Percentiles rank a stretch among this genome's conserved stretches.
Evolutionary conservation across 2,113 vertebrate genomes (phyloP).

Genomic region (Neodon shergylaensis): DNA sequence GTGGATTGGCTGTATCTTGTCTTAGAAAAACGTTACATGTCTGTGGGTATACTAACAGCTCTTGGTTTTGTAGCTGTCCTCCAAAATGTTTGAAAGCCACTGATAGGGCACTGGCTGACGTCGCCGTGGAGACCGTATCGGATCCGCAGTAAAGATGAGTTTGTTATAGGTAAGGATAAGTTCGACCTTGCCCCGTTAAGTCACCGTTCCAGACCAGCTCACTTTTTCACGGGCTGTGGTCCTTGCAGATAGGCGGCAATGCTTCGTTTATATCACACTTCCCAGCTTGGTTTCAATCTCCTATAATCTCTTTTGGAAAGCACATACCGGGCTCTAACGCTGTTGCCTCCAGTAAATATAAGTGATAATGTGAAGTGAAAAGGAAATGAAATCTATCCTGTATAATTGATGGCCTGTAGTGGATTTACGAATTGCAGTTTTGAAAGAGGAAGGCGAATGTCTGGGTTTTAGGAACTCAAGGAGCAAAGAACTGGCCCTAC

Average conservation of each 20-base stretch:
- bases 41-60: not conserved
- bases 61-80: not conserved
- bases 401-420: slow-evolving; percentile 19
- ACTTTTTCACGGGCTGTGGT: not conserved
- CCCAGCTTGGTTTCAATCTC: not conserved
- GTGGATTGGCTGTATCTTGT: not conserved
- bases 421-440: slow-evolving; percentile 24
- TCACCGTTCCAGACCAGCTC: not conserved
- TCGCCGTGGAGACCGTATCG: not conserved
- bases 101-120: not conserved
- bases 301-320: not conserved
- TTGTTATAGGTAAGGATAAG: not conserved
- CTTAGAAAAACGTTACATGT: not conserved
- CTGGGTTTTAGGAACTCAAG: slow-evolving; percentile 34
- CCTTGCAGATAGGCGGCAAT: not conserved
- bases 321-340: not conserved
- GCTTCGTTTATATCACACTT: not conserved
- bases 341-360: not conserved
- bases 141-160: not conserved
- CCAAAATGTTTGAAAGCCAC: not conserved
- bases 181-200: not conserved
- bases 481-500: slow-evolving; percentile 24
- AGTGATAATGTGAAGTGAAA: not conserved
- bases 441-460: slow-evolving; percentile 6
- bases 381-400: not conserved